Evolutionary conservation across 1,140 invertebrate genomes (phyloP).

Genomic region (Oreohelix idahoensis): DNA sequence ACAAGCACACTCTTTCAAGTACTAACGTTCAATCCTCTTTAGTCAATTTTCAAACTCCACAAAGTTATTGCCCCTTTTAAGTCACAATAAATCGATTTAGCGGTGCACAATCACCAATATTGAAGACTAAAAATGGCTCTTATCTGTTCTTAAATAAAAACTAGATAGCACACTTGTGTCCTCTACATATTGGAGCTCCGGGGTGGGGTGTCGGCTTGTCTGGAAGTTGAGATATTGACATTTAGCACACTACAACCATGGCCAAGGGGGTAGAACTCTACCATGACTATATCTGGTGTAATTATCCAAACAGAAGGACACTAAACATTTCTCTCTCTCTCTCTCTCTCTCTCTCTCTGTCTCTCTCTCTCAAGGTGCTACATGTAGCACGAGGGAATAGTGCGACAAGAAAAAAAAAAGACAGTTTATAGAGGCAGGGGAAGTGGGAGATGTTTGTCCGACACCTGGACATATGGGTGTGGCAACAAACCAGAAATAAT

Average conservation of each 20-base stretch:
- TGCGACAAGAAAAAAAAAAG: no score
- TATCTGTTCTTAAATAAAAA: not conserved
- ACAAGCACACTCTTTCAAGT: no score
- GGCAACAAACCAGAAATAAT: no score
- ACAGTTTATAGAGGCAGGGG: no score
- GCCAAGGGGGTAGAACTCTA: not conserved
- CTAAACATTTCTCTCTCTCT: not conserved
- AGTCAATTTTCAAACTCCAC: not conserved
- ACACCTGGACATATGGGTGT: no score
- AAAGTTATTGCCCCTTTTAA: not conserved
- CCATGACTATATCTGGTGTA: not conserved
- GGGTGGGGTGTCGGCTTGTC: not conserved
- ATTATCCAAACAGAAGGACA: conserved; percentile 6
- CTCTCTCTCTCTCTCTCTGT: no score
- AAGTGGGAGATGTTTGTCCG: no score
- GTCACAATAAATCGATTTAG: not conserved
- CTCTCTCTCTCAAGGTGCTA: no score
- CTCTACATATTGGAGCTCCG: not conserved
- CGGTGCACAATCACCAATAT: not conserved
- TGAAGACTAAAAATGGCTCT: not conserved
- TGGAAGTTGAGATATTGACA: not conserved
- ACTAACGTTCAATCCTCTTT: no score
- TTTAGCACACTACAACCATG: not conserved
- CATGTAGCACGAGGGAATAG: no score
- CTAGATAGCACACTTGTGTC: not conserved